Percentiles rank a stretch among this genome's conserved stretches.
Conservation (phyloP, 2,797 vertebrate genomes). For the Chromobotia macracanthus region DNA sequence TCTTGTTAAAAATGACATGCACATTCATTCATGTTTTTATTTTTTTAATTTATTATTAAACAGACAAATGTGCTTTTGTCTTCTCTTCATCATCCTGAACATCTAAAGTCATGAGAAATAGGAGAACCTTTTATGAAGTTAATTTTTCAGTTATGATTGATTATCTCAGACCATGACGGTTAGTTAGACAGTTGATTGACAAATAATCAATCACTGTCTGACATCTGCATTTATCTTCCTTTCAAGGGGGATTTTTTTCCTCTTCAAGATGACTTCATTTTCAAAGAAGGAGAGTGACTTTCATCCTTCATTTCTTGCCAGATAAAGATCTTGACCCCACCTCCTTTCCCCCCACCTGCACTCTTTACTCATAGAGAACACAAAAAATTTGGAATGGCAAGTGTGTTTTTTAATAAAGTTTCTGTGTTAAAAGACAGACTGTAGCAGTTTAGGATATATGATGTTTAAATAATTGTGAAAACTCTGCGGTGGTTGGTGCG, state of each 20-base stretch:
- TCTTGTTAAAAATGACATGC: neutral
- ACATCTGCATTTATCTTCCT: slow-evolving; percentile 55
- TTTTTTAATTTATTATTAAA: neutral
- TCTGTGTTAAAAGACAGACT: neutral
- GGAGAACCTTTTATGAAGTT: slow-evolving; percentile 37
- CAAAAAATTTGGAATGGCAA: neutral
- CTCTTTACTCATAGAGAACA: neutral
- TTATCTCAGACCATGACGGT: slow-evolving; percentile 36
- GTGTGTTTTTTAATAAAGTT: neutral
- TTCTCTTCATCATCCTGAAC: slow-evolving; percentile 4
- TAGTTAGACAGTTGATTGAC: slow-evolving; percentile 58
- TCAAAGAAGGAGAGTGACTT: slow-evolving; percentile 42
- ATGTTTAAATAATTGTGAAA: neutral
- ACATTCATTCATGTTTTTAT: no score
- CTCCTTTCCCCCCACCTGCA: slow-evolving; percentile 1
- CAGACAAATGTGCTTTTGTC: neutral
- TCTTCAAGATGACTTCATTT: slow-evolving; percentile 34
- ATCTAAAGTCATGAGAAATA: slow-evolving; percentile 2
- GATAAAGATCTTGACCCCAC: slow-evolving; percentile 19
- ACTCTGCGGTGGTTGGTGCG: neutral
- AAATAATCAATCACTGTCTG: slow-evolving; percentile 56
- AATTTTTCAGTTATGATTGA: slow-evolving; percentile 53
- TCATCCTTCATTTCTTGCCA: slow-evolving; percentile 48
- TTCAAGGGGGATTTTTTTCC: slow-evolving; percentile 42
- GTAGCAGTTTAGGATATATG: neutral